Conservation (phyloP, 2,113 vertebrate genomes). For the Ageneiosus marmoratus region DNA sequence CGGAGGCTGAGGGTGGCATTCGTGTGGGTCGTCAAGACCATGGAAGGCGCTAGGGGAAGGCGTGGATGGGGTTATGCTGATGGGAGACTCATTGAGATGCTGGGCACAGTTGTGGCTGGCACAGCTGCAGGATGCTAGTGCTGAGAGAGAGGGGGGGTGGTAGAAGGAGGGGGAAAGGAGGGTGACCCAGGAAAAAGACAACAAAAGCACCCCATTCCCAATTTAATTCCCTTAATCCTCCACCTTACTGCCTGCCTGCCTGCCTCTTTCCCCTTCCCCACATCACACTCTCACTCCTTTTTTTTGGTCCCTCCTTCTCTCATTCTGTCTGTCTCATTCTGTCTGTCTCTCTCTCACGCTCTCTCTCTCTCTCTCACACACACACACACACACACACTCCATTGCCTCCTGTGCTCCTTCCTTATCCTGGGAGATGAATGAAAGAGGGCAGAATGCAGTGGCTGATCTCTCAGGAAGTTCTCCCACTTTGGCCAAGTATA, state of each 20-base stretch:
- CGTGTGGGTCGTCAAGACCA: not conserved
- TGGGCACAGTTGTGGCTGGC: constrained; percentile 70
- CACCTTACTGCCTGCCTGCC: constrained; percentile 61
- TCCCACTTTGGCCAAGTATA: constrained; percentile 10
- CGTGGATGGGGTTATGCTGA: constrained; percentile 53
- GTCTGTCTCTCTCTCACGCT: constrained; percentile 12
- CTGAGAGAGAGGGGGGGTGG: constrained; percentile 63
- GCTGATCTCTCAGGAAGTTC: constrained; percentile 38
- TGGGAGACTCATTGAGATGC: constrained; percentile 78
- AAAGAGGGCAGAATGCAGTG: constrained; percentile 34
- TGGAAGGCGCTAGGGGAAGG: constrained; percentile 40
- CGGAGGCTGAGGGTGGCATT: constrained; percentile 15
- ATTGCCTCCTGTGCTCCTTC: constrained; percentile 15
- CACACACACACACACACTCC: constrained; percentile 14
- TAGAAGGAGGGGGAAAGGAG: constrained; percentile 40
- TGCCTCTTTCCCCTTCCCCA: constrained; percentile 47
- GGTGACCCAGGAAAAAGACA: constrained; percentile 71
- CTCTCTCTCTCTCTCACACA: constrained; percentile 15
- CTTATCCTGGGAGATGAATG: constrained; percentile 42
- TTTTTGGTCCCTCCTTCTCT: constrained; percentile 32
- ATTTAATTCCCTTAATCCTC: constrained; percentile 77
- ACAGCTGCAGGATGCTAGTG: constrained; percentile 82
- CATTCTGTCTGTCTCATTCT: constrained; percentile 43
- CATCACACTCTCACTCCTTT: constrained; percentile 29
- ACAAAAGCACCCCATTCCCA: constrained; percentile 71